Percentiles rank a stretch among this genome's conserved stretches.
Conservation (phyloP, 2,888 invertebrate species). For the Aporophyla nigra region DNA sequence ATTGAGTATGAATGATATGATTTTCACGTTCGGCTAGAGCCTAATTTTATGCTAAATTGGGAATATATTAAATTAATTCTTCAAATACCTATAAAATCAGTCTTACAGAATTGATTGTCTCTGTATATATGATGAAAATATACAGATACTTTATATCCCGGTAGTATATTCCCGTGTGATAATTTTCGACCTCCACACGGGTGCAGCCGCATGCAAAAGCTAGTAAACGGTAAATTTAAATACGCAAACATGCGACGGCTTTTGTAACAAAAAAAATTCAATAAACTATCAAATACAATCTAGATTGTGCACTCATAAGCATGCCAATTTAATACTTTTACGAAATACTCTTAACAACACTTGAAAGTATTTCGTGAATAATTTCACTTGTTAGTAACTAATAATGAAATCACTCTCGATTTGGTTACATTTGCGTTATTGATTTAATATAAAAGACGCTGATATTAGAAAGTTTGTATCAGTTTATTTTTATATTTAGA, state of each 20-base stretch:
- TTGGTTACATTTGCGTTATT: constrained; percentile 58
- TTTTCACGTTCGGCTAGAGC: too few species aligned
- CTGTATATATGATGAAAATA: too few species aligned
- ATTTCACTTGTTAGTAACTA: constrained; percentile 44
- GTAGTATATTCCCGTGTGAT: too few species aligned
- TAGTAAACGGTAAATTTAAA: too few species aligned
- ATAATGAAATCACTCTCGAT: constrained; percentile 40
- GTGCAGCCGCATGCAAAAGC: too few species aligned
- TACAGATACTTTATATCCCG: too few species aligned
- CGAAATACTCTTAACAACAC: constrained; percentile 36
- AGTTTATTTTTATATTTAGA: constrained; percentile 37
- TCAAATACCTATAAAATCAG: background rate
- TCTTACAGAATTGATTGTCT: background rate
- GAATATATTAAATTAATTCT: background rate
- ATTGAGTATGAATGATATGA: background rate
- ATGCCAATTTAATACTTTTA: constrained; percentile 28
- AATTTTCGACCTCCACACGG: too few species aligned
- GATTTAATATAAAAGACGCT: constrained; percentile 52
- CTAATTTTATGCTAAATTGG: background rate
- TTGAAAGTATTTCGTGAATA: constrained; percentile 39
- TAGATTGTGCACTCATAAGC: constrained; percentile 3
- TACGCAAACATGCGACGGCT: background rate
- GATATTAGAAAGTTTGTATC: constrained; percentile 34
- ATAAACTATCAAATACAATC: constrained; percentile 12
- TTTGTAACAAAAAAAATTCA: constrained; percentile 10